Evolutionary conservation across 2,888 invertebrate species (phyloP).

Genomic region (Diaprepes abbreviatus): DNA sequence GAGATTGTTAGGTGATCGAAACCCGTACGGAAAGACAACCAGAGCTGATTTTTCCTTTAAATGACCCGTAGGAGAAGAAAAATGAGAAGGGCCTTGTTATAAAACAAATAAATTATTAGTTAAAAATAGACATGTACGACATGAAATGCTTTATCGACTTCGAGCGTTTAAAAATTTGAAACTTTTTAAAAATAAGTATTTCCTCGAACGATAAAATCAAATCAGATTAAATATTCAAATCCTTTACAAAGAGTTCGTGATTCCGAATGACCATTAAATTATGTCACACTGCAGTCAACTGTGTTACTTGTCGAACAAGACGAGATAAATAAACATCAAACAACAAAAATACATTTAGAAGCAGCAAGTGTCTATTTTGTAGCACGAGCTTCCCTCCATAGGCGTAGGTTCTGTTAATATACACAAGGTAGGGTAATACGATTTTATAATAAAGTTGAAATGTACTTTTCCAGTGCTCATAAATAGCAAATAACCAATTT

Average conservation of each 20-base stretch:
- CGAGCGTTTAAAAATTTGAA: not conserved
- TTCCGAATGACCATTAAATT: constrained; percentile 42
- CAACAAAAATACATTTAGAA: constrained; percentile 39
- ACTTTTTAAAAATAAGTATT: constrained; percentile 1
- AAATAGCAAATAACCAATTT: no score
- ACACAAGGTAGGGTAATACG: no score
- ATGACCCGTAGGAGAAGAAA: no score
- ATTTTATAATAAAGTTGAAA: no score
- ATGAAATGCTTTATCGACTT: no score
- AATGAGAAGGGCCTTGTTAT: no score
- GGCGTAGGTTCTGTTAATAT: constrained; percentile 6
- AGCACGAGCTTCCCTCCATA: not conserved
- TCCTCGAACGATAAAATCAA: constrained; percentile 34
- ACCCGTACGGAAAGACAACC: no score
- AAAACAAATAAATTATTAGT: no score
- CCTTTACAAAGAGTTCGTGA: constrained; percentile 38
- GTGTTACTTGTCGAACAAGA: constrained; percentile 41
- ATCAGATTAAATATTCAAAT: constrained; percentile 36
- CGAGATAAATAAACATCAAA: constrained; percentile 33
- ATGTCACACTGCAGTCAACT: constrained; percentile 34
- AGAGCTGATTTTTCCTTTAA: no score
- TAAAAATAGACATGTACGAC: no score
- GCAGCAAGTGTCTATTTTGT: constrained; percentile 28
- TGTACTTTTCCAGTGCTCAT: no score
- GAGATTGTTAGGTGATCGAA: no score